Conservation (phyloP, 2,113 vertebrate genomes). For the Crotophaga sulcirostris region DNA sequence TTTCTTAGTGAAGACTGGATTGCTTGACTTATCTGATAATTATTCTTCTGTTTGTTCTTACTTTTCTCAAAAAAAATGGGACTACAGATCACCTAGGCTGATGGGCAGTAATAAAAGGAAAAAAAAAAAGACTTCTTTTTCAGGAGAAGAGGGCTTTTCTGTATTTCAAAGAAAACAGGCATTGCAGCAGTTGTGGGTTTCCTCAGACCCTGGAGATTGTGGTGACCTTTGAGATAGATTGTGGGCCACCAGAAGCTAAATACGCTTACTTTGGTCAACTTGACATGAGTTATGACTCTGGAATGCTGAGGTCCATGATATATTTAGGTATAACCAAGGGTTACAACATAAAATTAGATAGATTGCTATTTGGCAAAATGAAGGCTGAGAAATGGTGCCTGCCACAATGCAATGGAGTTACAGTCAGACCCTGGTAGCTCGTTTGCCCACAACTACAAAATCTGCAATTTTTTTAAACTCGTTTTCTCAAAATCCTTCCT, state of each 20-base stretch:
- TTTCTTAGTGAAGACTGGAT: neutral
- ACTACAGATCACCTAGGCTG: neutral
- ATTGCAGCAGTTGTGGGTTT: conserved; percentile 22
- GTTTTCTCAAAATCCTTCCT: neutral
- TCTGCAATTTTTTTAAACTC: neutral
- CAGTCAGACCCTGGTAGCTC: neutral
- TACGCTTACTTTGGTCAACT: conserved; percentile 6
- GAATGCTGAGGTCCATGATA: conserved; percentile 33
- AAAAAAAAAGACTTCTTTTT: neutral
- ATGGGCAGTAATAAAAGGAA: accelerated
- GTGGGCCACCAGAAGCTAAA: conserved; percentile 46
- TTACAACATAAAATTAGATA: conserved; percentile 56
- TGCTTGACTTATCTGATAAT: neutral
- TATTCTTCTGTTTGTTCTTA: neutral
- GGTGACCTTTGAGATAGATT: conserved; percentile 29
- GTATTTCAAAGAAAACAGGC: neutral
- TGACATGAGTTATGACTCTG: conserved; percentile 15
- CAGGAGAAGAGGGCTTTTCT: neutral
- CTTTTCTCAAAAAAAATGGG: neutral
- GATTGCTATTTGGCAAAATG: neutral
- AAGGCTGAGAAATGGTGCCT: neutral
- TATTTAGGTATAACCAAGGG: conserved; percentile 57
- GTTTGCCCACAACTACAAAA: neutral
- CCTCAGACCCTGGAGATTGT: conserved; percentile 12
- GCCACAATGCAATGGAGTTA: conserved; percentile 1